phyloP scores from a whole-genome alignment of 2,888 invertebrate species.

The Drosophila merina region DNA sequence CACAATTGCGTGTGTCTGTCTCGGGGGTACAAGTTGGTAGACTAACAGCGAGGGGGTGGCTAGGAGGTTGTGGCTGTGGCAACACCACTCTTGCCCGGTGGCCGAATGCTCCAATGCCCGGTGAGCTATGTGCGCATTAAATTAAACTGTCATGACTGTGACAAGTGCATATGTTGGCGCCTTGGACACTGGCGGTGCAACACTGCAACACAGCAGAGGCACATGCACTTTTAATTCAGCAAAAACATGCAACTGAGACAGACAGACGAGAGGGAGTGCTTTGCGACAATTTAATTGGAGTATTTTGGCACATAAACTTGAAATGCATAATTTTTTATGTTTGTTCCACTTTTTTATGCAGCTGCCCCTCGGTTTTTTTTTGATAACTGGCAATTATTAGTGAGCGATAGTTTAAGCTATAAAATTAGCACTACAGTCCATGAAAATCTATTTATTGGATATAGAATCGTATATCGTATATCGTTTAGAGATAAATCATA shows the following conservation, averaged over 20 bases:
- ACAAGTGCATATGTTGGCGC: constrained; percentile 79
- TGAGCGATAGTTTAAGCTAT: neutral
- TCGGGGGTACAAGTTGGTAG: neutral
- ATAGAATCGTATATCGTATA: too few relatives aligned
- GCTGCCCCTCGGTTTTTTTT: constrained; percentile 11
- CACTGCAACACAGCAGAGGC: constrained; percentile 21
- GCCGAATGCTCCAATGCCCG: constrained; percentile 43
- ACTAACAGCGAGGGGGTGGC: too few relatives aligned
- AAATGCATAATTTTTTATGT: constrained; percentile 58
- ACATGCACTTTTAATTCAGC: constrained; percentile 70
- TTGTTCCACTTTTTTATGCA: constrained; percentile 20
- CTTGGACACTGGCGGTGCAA: constrained; percentile 44
- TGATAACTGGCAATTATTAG: constrained; percentile 20
- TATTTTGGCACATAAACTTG: constrained; percentile 70
- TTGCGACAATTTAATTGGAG: constrained; percentile 63
- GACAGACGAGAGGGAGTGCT: constrained; percentile 12
- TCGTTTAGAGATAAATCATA: neutral
- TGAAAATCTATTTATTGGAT: too few relatives aligned
- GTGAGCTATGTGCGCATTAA: constrained; percentile 79
- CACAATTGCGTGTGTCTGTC: constrained; percentile 73
- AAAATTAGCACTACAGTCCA: too few relatives aligned
- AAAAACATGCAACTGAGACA: constrained; percentile 68
- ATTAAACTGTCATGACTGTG: constrained; percentile 80
- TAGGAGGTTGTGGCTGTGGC: constrained; percentile 2
- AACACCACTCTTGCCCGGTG: constrained; percentile 31